Base-by-base conservation (phyloP, 1,140 invertebrate species). In the Drosophila albomicans region DNA sequence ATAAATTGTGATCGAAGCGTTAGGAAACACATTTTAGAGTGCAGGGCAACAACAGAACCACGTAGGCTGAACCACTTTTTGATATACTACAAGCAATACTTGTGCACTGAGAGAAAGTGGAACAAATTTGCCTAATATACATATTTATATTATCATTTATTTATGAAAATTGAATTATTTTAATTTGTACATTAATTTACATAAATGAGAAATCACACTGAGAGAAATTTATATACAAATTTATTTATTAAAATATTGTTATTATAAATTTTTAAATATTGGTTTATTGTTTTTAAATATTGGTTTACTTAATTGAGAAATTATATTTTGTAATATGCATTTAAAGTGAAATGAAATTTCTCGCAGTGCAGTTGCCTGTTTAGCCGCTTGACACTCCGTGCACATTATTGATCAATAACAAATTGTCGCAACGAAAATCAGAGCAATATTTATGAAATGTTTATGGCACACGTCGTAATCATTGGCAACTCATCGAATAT, bases 361-460 rank as follows among this genome's bases (percentile, higher is more conserved):
- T n/a, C 25, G 4, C 46, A 88, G 79, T 57, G 82, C 46, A 82
- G 51, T 1, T 35, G 8, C 4, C 62, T 28, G 3, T n/a, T 41
- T 11, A 11, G 13, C 25, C 41, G 16, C 38, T 62, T 57, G 28
- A 43, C 58, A 64, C 52, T 58, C 70, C 20, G 20, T 25, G 51
- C 64, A 86, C 68, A 78, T 74, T 87, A 78, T 81, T 84, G 85
- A 89, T 87, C 74, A 88, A 89, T 89, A 88, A 88, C 77, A 88
- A 84, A 88, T 88, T 88, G 84, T 88, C 85, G 84, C 84, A 84
- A 88, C 80, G 85, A 88, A 88, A 88, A 88, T 88, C 84, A 88
- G 85, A 88, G 84, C 84, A 84, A 88, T 88, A 89, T 88, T 88
- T 89, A 88, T 88, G 84, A 89, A 88, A 84, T 88, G 52, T 88